Base-by-base conservation (phyloP, 1,140 invertebrate genomes). In the Lerema accius region DNA sequence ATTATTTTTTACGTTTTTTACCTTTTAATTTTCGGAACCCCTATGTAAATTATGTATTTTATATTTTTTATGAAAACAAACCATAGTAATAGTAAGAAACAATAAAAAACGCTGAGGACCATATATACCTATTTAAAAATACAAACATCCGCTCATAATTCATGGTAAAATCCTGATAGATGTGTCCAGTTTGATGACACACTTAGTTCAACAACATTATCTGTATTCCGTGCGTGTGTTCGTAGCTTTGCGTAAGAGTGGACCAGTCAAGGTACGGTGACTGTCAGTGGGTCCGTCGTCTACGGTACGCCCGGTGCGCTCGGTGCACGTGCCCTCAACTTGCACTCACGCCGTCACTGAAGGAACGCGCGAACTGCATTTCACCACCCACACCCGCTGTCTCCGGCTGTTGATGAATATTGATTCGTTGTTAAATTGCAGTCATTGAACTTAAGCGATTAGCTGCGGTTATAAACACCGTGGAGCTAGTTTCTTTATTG, bases 271-370 rank as follows among this genome's bases (percentile, higher is more conserved):
- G 19, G 19, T 23, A 23, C 19, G n/a, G 40, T 11, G 39, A 26
- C 10, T 45, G 17, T 45, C 9, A n/a, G n/a, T 26, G 60, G 51
- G 46, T 23, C 39, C 6, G 19, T 14, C 11, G 37, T 26, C 11
- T 10, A 10, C 6, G 16, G 28, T 19, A 17, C 32, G 23, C 6
- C n/a, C 17, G 13, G 69, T 73, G 67, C 73, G 23, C 23, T 51
- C 48, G 50, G 75, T 78, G 63, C 75, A 63, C 13, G 55, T 67
- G 72, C 55, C 53, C 75, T 61, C 48, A 39, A 35, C 50, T 55
- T 42, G 60, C 39, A 49, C 65, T 58, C 10, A 19, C 9, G n/a
- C 13, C 26, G 42, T 17, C 42, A n/a, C 28, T 16, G 37, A 42
- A 56, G 40, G 55, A 45, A 58, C 55, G 55, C 26, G 51, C 42